Evolutionary conservation across 2,797 vertebrate genomes (phyloP), one percentile per base, ranked within the genome.

Genomic region (Pseudomugil gertrudae): DNA sequence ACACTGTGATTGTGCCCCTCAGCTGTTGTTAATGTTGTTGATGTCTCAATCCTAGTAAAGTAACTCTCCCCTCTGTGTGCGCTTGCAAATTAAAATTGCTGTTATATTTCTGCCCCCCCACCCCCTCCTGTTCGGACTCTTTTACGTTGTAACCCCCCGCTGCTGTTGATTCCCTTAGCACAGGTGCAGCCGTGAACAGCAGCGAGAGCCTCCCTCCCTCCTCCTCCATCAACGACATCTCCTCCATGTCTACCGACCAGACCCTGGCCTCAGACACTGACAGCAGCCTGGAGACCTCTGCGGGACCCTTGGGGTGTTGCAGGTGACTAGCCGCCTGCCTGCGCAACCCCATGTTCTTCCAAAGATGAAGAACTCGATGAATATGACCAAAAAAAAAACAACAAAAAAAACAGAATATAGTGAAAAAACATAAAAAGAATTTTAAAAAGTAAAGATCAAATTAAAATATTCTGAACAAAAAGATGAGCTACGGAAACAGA

Each of bases 311-410:
- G 80, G 97, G 98, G 94, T 99, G 98, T 94, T 99, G 98, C 97
- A 99, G 98, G 98, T 99, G 98, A 99, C 98, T 99, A 99, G 96
- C 98, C 93, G 98, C 97, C 97, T 99, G 98, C 96, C 95, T 99
- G 94, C 96, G 97, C 93, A 98, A 97, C 95, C 97, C 97, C 84
- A 90, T 95, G 90, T 99, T 99, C 96, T 99, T 99, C 95, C 95
- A 96, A 93, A 95, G 96, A 92, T 99, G 95, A 99, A 91, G 83
- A 79, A 84, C 72, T 54, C 56, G 30, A 64, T 58, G 13, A 36
- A 81, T 69, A 73, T 0, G 68, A 75, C 76, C 74, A 32, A 15
- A 5, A 29, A 29, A 3, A 29, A 3, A 5, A 29, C 29, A 29
- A 74, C 51, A 11, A 40, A 50, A 83, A 73, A 81, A 23, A 3